A percentile compares a stretch with the other conserved stretches of the same genome.
Conservation (phyloP, 2,888 invertebrate genomes). For the Nesidiocoris tenuis region DNA sequence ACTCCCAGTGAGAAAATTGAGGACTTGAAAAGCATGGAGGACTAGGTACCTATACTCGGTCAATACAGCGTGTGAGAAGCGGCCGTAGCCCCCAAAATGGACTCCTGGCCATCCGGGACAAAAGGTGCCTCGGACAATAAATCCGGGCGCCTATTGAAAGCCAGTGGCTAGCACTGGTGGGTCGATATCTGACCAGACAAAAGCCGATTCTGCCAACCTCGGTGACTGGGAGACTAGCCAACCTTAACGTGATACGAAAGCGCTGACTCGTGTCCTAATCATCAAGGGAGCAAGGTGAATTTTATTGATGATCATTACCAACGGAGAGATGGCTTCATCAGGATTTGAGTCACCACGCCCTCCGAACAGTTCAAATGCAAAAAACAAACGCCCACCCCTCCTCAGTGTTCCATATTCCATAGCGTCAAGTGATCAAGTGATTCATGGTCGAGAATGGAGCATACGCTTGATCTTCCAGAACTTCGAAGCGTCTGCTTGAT, state of each 20-base stretch:
- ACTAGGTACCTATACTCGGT: too few relatives aligned
- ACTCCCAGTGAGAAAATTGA: not conserved
- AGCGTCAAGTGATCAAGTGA: too few relatives aligned
- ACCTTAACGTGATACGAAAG: not conserved
- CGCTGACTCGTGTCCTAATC: not conserved
- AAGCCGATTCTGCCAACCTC: not conserved
- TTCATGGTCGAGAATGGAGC: too few relatives aligned
- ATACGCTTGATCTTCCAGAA: too few relatives aligned
- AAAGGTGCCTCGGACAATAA: not conserved
- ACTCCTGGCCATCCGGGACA: not conserved
- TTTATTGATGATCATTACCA: not conserved
- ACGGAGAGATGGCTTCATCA: too few relatives aligned
- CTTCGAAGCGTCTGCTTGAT: too few relatives aligned
- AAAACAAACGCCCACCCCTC: too few relatives aligned
- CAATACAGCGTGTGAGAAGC: not conserved
- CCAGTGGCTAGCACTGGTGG: not conserved
- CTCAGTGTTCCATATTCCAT: too few relatives aligned
- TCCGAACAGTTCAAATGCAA: too few relatives aligned
- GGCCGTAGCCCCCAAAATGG: not conserved
- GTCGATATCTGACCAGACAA: not conserved
- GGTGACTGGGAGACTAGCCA: not conserved
- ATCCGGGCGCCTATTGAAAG: not conserved
- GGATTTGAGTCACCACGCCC: too few relatives aligned
- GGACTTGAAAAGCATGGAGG: not conserved
- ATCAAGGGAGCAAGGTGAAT: not conserved